Evolutionary conservation across 2,888 invertebrate species (phyloP).

Genomic region (Xanthia icteritia): DNA sequence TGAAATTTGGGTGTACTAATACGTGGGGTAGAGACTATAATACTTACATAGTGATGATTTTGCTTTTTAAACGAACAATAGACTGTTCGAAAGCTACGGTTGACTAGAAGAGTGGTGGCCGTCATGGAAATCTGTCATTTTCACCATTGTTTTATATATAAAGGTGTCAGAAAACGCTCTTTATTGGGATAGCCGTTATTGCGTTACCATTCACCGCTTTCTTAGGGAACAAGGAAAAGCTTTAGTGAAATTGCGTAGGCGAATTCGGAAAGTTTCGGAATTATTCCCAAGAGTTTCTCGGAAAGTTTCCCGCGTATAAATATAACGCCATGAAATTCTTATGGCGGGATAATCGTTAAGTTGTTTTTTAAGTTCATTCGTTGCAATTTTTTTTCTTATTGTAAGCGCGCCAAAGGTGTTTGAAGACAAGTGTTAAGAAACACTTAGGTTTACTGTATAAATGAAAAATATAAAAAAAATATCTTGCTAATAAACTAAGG

Average conservation of each 20-base stretch:
- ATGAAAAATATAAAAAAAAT: constrained; percentile 86
- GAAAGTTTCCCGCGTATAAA: constrained; percentile 57
- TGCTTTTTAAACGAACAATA: not conserved
- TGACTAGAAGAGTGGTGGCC: too few relatives aligned
- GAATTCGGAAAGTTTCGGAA: constrained; percentile 3
- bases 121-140: not conserved
- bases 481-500: constrained; percentile 78
- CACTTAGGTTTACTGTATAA: constrained; percentile 83
- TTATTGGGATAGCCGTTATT: too few relatives aligned
- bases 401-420: constrained; percentile 88
- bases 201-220: too few relatives aligned
- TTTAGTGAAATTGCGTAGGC: not conserved
- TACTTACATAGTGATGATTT: not conserved
- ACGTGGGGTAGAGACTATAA: not conserved
- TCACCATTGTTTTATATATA: too few relatives aligned
- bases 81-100: not conserved
- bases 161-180: too few relatives aligned
- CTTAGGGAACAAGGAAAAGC: too few relatives aligned
- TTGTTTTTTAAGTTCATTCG: constrained; percentile 85
- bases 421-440: constrained; percentile 72
- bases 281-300: constrained; percentile 4
- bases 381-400: constrained; percentile 85
- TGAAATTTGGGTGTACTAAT: not conserved
- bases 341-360: constrained; percentile 83
- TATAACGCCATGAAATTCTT: constrained; percentile 70